Evolutionary conservation across 1,140 invertebrate species (phyloP).

Genomic region (Meloidogyne exigua): DNA sequence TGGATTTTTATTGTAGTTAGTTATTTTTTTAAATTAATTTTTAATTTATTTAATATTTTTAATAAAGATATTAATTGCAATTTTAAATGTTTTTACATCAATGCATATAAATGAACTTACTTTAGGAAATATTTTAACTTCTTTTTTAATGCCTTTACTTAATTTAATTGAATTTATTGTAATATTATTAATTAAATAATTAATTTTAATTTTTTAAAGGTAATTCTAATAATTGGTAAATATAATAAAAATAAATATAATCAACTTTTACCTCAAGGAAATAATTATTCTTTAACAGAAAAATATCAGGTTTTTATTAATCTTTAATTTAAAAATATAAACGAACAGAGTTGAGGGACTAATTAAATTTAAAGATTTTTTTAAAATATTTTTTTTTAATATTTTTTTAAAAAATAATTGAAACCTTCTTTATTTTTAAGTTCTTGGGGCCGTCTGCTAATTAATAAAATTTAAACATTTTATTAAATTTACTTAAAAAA

Average conservation of each 20-base stretch:
- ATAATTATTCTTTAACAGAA: slow-evolving; percentile 1
- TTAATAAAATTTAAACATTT: too few species aligned
- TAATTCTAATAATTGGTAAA: neutral
- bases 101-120: neutral
- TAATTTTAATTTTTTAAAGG: neutral
- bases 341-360: too few species aligned
- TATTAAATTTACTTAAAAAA: too few species aligned
- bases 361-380: too few species aligned
- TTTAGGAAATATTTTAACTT: neutral
- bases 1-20: neutral
- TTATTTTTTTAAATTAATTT: neutral
- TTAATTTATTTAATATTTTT: neutral
- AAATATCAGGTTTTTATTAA: neutral
- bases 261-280: neutral
- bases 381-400: too few species aligned
- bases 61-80: neutral
- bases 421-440: too few species aligned
- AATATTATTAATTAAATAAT: neutral
- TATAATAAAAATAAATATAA: slow-evolving; percentile 1
- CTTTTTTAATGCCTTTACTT: neutral
- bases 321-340: too few species aligned
- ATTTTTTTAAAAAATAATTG: too few species aligned
- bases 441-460: too few species aligned
- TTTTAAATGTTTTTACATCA: neutral
- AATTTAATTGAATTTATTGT: neutral